Conservation (phyloP, 2,113 vertebrate species). For the Urocolius indicus region DNA sequence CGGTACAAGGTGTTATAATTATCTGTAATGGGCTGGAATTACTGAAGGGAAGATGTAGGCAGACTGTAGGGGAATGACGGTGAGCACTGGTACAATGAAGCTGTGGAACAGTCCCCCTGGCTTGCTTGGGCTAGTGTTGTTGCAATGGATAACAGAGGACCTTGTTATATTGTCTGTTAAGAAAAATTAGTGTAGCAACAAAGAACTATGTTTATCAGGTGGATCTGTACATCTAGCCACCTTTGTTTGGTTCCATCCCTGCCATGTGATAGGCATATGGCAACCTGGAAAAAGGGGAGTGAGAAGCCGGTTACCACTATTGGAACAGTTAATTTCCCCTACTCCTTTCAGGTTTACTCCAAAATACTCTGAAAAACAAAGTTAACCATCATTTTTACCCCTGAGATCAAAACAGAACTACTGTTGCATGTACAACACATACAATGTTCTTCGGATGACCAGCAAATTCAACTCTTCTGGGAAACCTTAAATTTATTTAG, state of each 20-base stretch:
- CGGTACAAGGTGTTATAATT: conserved; percentile 13
- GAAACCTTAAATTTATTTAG: neutral
- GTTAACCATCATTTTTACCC: neutral
- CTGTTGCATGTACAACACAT: neutral
- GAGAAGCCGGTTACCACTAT: neutral
- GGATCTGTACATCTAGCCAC: neutral
- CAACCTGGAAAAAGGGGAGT: neutral
- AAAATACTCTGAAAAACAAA: neutral
- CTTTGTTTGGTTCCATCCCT: neutral
- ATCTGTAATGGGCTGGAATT: neutral
- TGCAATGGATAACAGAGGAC: neutral
- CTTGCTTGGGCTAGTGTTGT: neutral
- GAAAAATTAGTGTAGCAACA: neutral
- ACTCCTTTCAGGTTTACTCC: neutral
- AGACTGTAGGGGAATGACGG: neutral
- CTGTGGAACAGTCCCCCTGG: neutral
- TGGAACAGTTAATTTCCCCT: neutral
- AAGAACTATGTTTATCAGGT: neutral
- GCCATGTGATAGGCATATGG: neutral
- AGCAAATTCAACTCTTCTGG: neutral
- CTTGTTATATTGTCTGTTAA: neutral
- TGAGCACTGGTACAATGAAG: neutral
- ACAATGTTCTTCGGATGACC: neutral
- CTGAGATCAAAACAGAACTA: neutral
- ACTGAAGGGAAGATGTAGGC: neutral